phyloP scores from a whole-genome alignment of 1,140 invertebrate species.

The Neuroterus valhalla region DNA sequence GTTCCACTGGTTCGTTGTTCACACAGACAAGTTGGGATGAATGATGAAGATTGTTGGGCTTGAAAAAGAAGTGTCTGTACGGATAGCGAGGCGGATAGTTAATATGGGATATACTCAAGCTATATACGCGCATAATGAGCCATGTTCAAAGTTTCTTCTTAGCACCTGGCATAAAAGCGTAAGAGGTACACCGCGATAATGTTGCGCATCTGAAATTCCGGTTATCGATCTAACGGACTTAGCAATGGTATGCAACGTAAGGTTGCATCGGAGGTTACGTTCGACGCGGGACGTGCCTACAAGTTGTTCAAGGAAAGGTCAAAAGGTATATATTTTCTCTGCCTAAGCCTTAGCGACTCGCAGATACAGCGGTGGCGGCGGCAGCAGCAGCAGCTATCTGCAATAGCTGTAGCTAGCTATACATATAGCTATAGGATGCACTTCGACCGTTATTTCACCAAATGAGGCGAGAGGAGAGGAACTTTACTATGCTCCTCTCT shows the following conservation, averaged over 20 bases:
- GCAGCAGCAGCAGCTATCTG: not conserved
- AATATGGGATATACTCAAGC: not conserved
- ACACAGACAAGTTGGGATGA: too few relatives aligned
- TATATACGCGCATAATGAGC: constrained; percentile 5
- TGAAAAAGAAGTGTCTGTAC: too few relatives aligned
- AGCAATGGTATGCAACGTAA: constrained; percentile 29
- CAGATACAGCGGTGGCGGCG: not conserved
- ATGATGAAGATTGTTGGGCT: too few relatives aligned
- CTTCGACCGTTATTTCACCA: constrained; percentile 11
- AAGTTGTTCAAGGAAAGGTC: constrained; percentile 30
- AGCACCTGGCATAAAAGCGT: constrained; percentile 25
- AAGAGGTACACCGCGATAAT: constrained; percentile 5
- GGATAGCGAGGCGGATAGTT: not conserved
- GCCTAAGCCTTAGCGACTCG: constrained; percentile 17
- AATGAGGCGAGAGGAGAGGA: constrained; percentile 8
- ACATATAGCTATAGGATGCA: constrained; percentile 9
- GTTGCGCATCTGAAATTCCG: constrained; percentile 30
- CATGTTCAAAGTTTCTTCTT: constrained; percentile 8
- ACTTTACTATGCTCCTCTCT: not conserved
- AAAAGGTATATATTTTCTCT: constrained; percentile 30
- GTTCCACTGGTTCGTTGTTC: too few relatives aligned
- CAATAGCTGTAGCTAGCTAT: constrained; percentile 6
- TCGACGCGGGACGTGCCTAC: constrained; percentile 25
- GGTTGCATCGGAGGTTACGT: constrained; percentile 26
- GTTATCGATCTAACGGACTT: constrained; percentile 30